Evolutionary conservation across 2,113 vertebrate genomes (phyloP), one percentile per base, ranked within the genome.

Genomic region (Struthidea cinerea): DNA sequence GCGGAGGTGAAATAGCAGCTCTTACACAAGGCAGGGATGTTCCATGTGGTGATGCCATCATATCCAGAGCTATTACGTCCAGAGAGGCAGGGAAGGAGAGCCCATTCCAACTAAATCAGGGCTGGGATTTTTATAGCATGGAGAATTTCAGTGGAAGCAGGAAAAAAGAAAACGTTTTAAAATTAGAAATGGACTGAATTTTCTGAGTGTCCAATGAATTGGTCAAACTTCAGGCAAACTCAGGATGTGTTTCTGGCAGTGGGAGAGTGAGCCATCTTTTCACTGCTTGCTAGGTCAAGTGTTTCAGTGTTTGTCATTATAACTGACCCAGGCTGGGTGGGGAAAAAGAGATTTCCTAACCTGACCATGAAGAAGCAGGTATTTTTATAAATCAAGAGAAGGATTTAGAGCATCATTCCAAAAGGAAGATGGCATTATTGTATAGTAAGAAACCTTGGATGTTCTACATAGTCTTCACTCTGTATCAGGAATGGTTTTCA

Each of bases 1-100:
- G 7, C 41, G 65, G 81, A 88, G 90, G 73, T 91, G 84, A 85
- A 89, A 94, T 30, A 59, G 59, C 64, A 35, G 60, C 70, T 95
- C 90, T 97, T 95, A 82, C 68, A 44, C 83, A 88, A 95, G 85
- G 73, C 7, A 16, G 56, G 47, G 81, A 92, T 57, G 81, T 71
- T 60, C 84, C 53, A 13, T 2, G 6, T 64, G 49, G 35, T 75
- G 42, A 84, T 80, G 90, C 70, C 57, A 61, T 41, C 24, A 15
- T 35, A 60, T 20, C 57, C 50, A n/a, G 35, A 33, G 60, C 39
- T 61, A 24, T 87, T 77, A 78, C 3, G 3, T 67, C 56, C 27
- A 42, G 44, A 46, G 47, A 86, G 18, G 23, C 30, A 57, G 46
- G 50, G 46, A 79, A 70, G 82, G 20, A 61, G 10, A 56, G 13